Conservation (phyloP, 2,888 invertebrate genomes). For the Cheilosia grossa region DNA sequence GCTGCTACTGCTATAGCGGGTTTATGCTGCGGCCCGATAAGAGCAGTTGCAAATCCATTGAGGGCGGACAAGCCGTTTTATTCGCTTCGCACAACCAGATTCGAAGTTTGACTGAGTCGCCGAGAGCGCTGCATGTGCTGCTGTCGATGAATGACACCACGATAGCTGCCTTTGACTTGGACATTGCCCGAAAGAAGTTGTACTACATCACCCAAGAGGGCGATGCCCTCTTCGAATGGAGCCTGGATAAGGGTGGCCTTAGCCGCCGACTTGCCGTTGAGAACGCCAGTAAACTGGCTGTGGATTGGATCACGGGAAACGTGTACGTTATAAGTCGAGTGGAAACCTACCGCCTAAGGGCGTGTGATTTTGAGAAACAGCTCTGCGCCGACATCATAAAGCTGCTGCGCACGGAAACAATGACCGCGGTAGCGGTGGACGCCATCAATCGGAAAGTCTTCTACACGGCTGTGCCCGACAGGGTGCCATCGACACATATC, state of each 20-base stretch:
- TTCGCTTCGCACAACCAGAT: constrained; percentile 85
- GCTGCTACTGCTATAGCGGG: constrained; percentile 81
- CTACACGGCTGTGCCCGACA: constrained; percentile 84
- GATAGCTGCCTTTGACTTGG: constrained; percentile 85
- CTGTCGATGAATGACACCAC: constrained; percentile 83
- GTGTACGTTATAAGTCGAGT: constrained; percentile 87
- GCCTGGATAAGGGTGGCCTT: constrained; percentile 80
- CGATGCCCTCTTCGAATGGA: constrained; percentile 82
- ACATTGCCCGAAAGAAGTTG: constrained; percentile 82
- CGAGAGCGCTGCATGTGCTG: constrained; percentile 80
- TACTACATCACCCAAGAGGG: constrained; percentile 84
- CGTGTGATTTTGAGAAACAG: constrained; percentile 84
- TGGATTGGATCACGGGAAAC: constrained; percentile 90
- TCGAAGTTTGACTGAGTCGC: constrained; percentile 84
- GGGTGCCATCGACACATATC: constrained; percentile 84
- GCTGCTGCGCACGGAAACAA: constrained; percentile 84
- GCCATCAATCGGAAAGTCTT: constrained; percentile 86
- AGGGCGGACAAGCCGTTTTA: constrained; percentile 84
- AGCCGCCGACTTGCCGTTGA: constrained; percentile 81
- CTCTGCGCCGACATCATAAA: constrained; percentile 85
- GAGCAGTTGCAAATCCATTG: constrained; percentile 87
- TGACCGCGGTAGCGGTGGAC: constrained; percentile 87
- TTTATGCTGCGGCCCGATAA: constrained; percentile 85
- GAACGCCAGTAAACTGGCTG: constrained; percentile 85
- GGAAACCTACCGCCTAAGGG: constrained; percentile 82